Conservation (phyloP, 2,797 vertebrate genomes). For the Lagodon rhomboides region DNA sequence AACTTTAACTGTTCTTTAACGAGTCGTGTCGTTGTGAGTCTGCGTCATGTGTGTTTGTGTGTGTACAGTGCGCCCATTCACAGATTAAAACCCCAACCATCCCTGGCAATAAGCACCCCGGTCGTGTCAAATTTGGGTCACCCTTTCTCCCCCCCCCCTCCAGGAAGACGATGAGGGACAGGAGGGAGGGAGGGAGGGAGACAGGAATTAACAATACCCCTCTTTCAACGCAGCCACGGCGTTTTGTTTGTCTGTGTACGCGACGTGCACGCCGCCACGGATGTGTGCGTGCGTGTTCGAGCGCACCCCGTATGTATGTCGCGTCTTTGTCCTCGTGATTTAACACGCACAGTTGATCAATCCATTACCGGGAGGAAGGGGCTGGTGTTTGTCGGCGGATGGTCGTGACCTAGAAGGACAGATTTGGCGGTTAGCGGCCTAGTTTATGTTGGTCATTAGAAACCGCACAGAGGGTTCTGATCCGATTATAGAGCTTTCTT, state of each 20-base stretch:
- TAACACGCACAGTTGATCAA: conserved; percentile 59
- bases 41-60: conserved; percentile 23
- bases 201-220: conserved; percentile 66
- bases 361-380: conserved; percentile 40
- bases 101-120: conserved; percentile 55
- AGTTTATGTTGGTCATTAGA: conserved; percentile 37
- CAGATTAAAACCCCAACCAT: conserved; percentile 45
- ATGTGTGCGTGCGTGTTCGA: conserved; percentile 24
- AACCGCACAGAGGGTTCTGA: conserved; percentile 17
- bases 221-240: conserved; percentile 59
- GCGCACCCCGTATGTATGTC: conserved; percentile 35
- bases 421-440: conserved; percentile 41
- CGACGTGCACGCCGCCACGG: conserved; percentile 2
- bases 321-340: conserved; percentile 62
- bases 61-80: conserved; percentile 57
- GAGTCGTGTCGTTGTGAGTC: neutral
- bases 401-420: conserved; percentile 59
- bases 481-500: conserved; percentile 5
- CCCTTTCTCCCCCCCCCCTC: conserved; percentile 63
- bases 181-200: conserved; percentile 16
- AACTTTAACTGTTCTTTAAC: conserved; percentile 1
- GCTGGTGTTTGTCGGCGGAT: conserved; percentile 26
- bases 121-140: conserved; percentile 79
- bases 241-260: conserved; percentile 60
- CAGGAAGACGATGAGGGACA: conserved; percentile 31